Conservation (phyloP, 2,888 invertebrate species). For the Ceriagrion tenellum region DNA sequence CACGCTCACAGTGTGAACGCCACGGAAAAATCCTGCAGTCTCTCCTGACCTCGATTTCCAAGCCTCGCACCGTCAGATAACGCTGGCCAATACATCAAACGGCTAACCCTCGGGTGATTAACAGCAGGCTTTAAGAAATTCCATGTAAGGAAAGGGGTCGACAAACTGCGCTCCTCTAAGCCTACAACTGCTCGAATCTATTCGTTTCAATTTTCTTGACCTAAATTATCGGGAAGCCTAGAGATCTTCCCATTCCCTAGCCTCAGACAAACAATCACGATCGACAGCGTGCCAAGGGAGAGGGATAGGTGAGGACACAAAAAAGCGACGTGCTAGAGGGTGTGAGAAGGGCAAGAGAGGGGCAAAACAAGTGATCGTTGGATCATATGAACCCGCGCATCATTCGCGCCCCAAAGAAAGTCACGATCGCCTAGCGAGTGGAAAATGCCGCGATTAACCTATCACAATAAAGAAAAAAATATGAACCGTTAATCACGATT, state of each 20-base stretch:
- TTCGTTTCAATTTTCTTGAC: slow-evolving; percentile 54
- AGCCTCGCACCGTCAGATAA: slow-evolving; percentile 35
- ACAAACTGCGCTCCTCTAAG: slow-evolving; percentile 39
- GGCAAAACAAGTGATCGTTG: no score
- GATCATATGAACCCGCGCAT: no score
- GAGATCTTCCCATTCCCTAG: background rate
- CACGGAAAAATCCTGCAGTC: background rate
- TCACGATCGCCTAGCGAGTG: background rate
- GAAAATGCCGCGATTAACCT: background rate
- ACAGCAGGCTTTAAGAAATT: slow-evolving; percentile 28
- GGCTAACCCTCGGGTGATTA: slow-evolving; percentile 48
- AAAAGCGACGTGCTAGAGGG: background rate
- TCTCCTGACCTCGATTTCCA: slow-evolving; percentile 50
- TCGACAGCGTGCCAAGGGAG: background rate
- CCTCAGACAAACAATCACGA: background rate
- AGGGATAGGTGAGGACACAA: background rate
- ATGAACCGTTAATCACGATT: background rate
- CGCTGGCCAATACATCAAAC: slow-evolving; percentile 38
- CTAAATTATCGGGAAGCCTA: background rate
- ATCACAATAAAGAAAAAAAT: background rate
- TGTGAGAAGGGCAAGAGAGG: background rate
- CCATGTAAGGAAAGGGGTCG: slow-evolving; percentile 53
- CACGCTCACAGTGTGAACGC: background rate
- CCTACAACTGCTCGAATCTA: background rate
- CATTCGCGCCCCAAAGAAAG: background rate